phyloP scores from a whole-genome alignment of 1,140 invertebrate species.

The Zaprionus taronus region DNA sequence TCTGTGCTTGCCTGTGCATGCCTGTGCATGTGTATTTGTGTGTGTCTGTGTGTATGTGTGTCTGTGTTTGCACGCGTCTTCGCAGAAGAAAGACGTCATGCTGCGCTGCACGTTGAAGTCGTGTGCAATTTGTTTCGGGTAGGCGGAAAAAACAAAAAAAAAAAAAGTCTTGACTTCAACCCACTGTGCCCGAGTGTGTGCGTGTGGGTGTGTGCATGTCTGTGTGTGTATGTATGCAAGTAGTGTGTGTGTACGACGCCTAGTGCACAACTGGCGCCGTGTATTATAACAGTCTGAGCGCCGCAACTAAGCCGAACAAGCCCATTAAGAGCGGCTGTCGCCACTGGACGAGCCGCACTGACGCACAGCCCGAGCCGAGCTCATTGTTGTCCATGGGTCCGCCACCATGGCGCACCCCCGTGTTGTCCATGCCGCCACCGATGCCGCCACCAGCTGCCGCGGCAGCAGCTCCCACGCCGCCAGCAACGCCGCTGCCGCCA shows the following conservation, averaged over 20 bases:
- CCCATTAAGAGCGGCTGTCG: conserved; percentile 74
- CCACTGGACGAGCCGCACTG: conserved; percentile 24
- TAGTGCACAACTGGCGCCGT: conserved; percentile 42
- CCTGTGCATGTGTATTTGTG: neutral
- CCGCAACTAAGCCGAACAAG: conserved; percentile 65
- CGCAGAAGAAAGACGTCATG: conserved; percentile 6
- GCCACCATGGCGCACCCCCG: conserved; percentile 51
- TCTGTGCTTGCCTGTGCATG: neutral
- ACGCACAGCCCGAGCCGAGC: conserved; percentile 51
- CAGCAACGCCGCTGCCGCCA: conserved; percentile 43
- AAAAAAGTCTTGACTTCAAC: conserved; percentile 53
- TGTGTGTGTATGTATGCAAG: conserved; percentile 32
- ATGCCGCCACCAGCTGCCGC: conserved; percentile 29
- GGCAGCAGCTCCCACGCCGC: conserved; percentile 24
- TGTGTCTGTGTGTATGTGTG: conserved; percentile 22
- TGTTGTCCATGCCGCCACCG: conserved; percentile 22
- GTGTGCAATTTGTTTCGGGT: conserved; percentile 27
- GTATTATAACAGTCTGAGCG: conserved; percentile 73
- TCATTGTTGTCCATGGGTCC: conserved; percentile 71
- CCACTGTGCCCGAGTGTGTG: conserved; percentile 47
- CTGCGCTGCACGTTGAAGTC: conserved; percentile 9
- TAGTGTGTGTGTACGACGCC: conserved; percentile 23
- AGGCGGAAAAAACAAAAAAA: conserved; percentile 16
- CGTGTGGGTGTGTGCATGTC: conserved; percentile 25
- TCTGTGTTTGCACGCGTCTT: neutral